Base-by-base conservation (phyloP, 2,888 invertebrate genomes). In the Dascillus cervinus region DNA sequence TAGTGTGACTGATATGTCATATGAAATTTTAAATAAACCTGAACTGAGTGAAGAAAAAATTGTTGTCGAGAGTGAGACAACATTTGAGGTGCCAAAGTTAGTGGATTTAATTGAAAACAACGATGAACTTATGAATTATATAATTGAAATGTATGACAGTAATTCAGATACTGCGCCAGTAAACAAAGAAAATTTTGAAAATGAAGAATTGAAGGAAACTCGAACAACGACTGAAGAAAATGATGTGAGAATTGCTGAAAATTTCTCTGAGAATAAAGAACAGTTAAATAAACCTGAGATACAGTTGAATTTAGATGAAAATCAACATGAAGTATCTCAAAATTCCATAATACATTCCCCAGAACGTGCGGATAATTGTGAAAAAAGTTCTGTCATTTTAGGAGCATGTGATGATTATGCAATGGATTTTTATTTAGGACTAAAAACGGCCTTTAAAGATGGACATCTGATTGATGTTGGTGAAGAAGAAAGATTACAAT, bases 391-490 rank as follows among this genome's bases (percentile, higher is more conserved):
- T n/a, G 73, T 75, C 3, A 72, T 75, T 6, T 46, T 75, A 20
- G 75, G 75, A 2, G 70, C 75, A 1, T 73, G 72, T 44, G 73
- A 74, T 42, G 72, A 72, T 46, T 72, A 69, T 45, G 64, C 70
- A 1, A 53, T 71, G 19, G 73, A 73, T 35, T 56, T 67, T 17
- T 71, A 66, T 49, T 71, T 68, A 47, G 69, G 67, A 1, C 48
- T 66, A 1, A 73, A 73, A 55, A 65, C 72, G 1, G 54, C 71
- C 22, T 50, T 64, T 17, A 39, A 34, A 3, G 69, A 69, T 20
- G 41, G 68, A 12, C n/a, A n/a, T n/a, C n/a, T n/a, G n/a, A n/a
- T n/a, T n/a, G n/a, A n/a, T n/a, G n/a, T n/a, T n/a, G n/a, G n/a
- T n/a, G 67, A 67, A 0, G 67, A 66, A 43, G 71, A 71, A 46